Evolutionary conservation across 2,113 vertebrate species (phyloP), one percentile per base, ranked within the genome.

Genomic region (Cochlearius cochlearius): DNA sequence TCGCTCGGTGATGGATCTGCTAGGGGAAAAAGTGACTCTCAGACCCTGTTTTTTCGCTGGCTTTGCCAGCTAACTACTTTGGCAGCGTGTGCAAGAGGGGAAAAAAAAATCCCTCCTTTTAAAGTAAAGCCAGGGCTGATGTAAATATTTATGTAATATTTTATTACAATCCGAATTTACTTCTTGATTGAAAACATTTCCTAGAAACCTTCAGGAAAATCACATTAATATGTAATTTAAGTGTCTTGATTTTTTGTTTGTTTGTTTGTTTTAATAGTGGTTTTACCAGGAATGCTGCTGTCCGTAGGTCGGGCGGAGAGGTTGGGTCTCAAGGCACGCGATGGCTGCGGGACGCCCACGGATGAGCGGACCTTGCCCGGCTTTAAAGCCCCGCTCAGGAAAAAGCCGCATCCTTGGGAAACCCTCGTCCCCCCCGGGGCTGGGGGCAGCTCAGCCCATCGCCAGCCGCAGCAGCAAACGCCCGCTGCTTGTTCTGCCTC

Each of bases 81-180:
- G 95, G 95, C 96, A 95, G 66, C 0, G 2, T 23, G 18, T 50
- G 82, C 50, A 25, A 52, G 59, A 22, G 32, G 79, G 36, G 21
- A 47, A 47, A 63, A 87, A 92, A 93, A 73, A 55, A 39, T 50
- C 85, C 94, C 93, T 62, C 74, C 83, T 89, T 97, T 98, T 96
- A 94, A 98, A 97, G 98, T 69, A 88, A 90, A 91, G 97, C 89
- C 92, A 94, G 94, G 94, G 97, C 97, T 93, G 95, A 74, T 74
- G 87, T 97, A 98, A 99, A 98, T 98, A 98, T 92, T 95, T 81
- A 67, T 98, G 98, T 96, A 93, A 98, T 97, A 96, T 98, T 98
- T 98, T 96, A 97, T 97, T 97, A 90, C 92, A 73, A 87, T 95
- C 91, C 82, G 94, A 98, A 97, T 93, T 91, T 39, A 56, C 38